Base-by-base conservation (phyloP, 2,797 vertebrate species). In the Sternarchorhynchus goeldii region DNA sequence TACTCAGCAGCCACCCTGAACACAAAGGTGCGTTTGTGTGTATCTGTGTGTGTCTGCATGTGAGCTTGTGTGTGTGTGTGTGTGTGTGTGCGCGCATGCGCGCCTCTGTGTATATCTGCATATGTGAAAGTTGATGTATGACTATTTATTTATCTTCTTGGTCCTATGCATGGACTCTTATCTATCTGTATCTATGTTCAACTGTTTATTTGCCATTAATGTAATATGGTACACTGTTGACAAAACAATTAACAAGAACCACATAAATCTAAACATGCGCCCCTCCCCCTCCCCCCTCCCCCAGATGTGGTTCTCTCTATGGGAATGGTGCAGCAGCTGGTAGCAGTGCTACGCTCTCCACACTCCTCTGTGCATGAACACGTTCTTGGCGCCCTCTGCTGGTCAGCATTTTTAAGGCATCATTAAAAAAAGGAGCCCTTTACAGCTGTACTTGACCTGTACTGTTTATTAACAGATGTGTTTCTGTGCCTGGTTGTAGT, bases 241-340 rank as follows among this genome's bases (percentile, higher is more conserved):
- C 25, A 25, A 25, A 25, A 25, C 25, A 25, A 25, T 25, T 25
- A 25, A 25, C 25, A 25, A 25, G 25, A 25, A 25, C 25, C 25
- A 25, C 25, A 25, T 25, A 25, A 25, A 25, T 25, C 25, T 25
- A 25, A 25, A 25, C 25, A 25, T 8, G 6, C 12, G 1, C 4
- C 0, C 10, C 53, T 71, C 6, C 41, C 2, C 14, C 25, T 21
- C 50, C 3, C 18, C 34, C 32, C 39, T 56, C 20, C 60, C 16
- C 25, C 90, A 96, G 96, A 90, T 21, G 90, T 93, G 0, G 92
- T 96, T 10, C 88, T 95, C 70, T 93, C 93, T 55, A 96, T 97
- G 95, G 96, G 96, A 1, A 97, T 96, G 95, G 94, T 95, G 4
- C 94, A 96, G 86, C 96, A 97, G 88, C 89, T 98, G 75, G 93